Evolutionary conservation across 1,140 invertebrate genomes (phyloP), one percentile per base, ranked within the genome.

Genomic region (Trinorchestia longiramus): DNA sequence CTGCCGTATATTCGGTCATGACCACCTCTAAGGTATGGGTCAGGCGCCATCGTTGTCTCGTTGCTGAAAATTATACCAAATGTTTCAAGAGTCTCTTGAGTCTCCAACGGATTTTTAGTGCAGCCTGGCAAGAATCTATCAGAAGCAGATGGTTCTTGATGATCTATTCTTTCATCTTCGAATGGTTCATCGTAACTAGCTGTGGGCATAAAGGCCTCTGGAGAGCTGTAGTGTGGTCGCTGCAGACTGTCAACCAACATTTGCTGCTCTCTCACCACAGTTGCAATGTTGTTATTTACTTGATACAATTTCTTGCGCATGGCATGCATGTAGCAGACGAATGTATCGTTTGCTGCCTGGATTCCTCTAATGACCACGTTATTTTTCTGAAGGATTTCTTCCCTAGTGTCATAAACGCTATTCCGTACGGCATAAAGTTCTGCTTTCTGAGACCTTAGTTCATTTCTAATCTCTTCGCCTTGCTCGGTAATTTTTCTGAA

Each of bases 381-480:
- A 15, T 96, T 96, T 88, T 96, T 97, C 77, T 96, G 96, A 42
- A 97, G n/a, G 43, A 96, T 77, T 92, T 97, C 96, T 95, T 96
- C 96, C 42, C 96, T 96, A 0, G 96, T 57, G 92, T 97, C 96
- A 41, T 97, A 96, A 11, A 97, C 96, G 57, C 96, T 97, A 88
- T 96, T 96, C 44, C 96, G 96, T 23, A 97, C 96, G 4, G 96
- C 96, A 53, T 96, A 96, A 44, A 97, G 95, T 62, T 97, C 96
- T 1, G 96, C 96, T 87, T 97, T 97, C 94, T 97, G 96, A 43
- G 96, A 96, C 43, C 96, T 95, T 6, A 97, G 95, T 88, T 97
- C 96, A 42, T 95, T 95, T 88, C 96, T 96, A 95, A 97, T 96
- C 88, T 96, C 96, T n/a, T 97, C 96, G 87, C 96, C 96, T 91